A percentile compares a stretch with the other conserved stretches of the same genome.
These are phyloP conservation scores for Aphelinus atriplicis DNA, from an alignment of 1,140 invertebrate genomes.

Conservation along the genomic window DNA sequence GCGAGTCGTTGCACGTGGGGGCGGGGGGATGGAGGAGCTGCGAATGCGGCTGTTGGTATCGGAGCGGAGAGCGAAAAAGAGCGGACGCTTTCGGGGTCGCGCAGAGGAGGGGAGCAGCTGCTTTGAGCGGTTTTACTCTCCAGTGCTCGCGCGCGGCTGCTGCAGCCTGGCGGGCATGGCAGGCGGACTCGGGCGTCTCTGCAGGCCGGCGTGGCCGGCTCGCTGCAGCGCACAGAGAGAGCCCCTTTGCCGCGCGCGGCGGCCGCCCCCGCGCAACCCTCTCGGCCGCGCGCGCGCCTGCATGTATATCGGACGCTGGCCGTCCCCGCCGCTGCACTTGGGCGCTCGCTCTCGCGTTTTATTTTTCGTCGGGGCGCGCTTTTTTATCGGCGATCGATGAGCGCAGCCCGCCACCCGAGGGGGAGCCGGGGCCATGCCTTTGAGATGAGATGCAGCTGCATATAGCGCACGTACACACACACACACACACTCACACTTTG, in stretches of 20 bases:
- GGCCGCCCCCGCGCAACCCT: slow-evolving; percentile 41
- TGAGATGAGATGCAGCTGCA: slow-evolving; percentile 14
- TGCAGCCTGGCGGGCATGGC: slow-evolving; percentile 23
- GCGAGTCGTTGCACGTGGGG: too few relatives aligned
- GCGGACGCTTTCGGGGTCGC: slow-evolving; percentile 42
- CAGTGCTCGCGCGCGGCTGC: slow-evolving; percentile 56
- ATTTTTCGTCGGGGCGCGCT: not conserved
- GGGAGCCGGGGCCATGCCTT: not conserved
- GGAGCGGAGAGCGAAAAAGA: slow-evolving; percentile 34
- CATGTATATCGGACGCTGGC: slow-evolving; percentile 28
- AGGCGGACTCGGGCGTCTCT: slow-evolving; percentile 42
- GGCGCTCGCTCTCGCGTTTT: slow-evolving; percentile 23
- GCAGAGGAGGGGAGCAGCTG: slow-evolving; percentile 56
- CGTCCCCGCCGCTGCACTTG: slow-evolving; percentile 47
- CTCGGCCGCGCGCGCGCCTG: slow-evolving; percentile 22
- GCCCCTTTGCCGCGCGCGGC: slow-evolving; percentile 34
- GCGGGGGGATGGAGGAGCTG: too few relatives aligned
- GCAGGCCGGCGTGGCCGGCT: slow-evolving; percentile 28
- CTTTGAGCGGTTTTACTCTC: slow-evolving; percentile 66
- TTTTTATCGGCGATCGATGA: slow-evolving; percentile 26
- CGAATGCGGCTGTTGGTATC: slow-evolving; percentile 3
- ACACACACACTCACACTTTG: not conserved
- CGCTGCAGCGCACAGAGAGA: not conserved
- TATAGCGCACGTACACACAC: too few relatives aligned
- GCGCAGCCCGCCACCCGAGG: not conserved